Evolutionary conservation across 2,888 invertebrate genomes (phyloP).

Genomic region (Kryphioiulus occultus): DNA sequence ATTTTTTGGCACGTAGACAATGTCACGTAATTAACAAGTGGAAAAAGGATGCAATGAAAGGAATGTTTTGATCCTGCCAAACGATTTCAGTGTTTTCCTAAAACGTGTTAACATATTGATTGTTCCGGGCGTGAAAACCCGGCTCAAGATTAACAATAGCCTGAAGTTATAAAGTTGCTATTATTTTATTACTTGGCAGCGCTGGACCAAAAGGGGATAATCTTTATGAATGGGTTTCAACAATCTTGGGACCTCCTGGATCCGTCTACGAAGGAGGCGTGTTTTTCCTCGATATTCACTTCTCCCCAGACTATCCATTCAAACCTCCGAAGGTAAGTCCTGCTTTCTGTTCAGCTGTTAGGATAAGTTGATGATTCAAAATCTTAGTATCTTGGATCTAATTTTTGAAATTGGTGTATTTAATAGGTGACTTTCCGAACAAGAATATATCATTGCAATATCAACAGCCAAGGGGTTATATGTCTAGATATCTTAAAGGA

Average conservation of each 20-base stretch:
- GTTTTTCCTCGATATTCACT: conserved; percentile 97
- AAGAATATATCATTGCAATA: conserved; percentile 99
- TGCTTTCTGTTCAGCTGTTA: not conserved
- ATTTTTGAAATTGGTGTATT: not conserved
- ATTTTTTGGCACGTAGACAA: not conserved
- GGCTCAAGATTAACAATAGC: too few species aligned
- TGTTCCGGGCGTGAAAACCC: too few species aligned
- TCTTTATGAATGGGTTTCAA: conserved; percentile 96
- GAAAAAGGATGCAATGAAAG: not conserved
- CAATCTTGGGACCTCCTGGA: conserved; percentile 94
- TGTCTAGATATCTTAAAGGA: conserved; percentile 98
- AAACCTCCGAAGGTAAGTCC: conserved; percentile 90
- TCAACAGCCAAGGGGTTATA: conserved; percentile 98
- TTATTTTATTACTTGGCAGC: conserved; percentile 65
- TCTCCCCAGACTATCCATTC: conserved; percentile 97
- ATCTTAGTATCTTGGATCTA: not conserved
- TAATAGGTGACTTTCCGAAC: conserved; percentile 79
- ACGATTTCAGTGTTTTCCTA: not conserved
- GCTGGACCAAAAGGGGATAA: conserved; percentile 98
- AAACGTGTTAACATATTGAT: too few species aligned
- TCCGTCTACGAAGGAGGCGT: conserved; percentile 98
- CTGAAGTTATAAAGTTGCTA: too few species aligned
- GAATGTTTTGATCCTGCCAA: not conserved
- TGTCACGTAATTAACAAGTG: not conserved
- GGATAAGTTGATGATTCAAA: not conserved